phyloP scores from a whole-genome alignment of 92 coral and sea anemone species.

The Galaxea fascicularis region DNA sequence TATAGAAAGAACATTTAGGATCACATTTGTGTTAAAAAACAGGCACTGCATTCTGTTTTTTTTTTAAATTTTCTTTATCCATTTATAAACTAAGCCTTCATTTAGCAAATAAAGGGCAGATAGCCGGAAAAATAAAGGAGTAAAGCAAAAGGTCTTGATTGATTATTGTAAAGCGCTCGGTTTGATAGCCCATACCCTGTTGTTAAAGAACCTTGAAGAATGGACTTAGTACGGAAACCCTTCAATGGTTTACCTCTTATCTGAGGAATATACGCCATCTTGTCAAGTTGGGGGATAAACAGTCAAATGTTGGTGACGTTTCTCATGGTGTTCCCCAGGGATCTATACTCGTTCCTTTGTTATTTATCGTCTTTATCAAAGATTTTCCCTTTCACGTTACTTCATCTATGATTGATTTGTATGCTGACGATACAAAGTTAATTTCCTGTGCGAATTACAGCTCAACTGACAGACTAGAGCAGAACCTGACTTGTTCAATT shows the following conservation, averaged over 20 bases:
- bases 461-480: neutral
- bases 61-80: no score
- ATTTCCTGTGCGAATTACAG: no score
- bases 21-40: no score
- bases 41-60: no score
- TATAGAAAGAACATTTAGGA: no score
- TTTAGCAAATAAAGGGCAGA: no score
- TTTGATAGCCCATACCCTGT: constrained; percentile 21
- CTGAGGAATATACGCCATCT: constrained; percentile 53
- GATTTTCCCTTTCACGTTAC: constrained; percentile 16
- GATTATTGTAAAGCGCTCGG: constrained; percentile 41
- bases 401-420: no score
- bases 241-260: no score
- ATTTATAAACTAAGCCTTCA: no score
- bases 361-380: constrained; percentile 53
- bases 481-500: neutral
- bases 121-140: no score
- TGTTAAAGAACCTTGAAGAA: constrained; percentile 38
- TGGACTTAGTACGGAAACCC: constrained; percentile 25
- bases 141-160: no score
- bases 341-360: constrained; percentile 47
- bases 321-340: constrained; percentile 50
- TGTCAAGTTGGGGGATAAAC: constrained; percentile 28
- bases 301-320: constrained; percentile 25
- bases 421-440: no score